Conservation (phyloP, 2,113 vertebrate species). For the Ictalurus punctatus region DNA sequence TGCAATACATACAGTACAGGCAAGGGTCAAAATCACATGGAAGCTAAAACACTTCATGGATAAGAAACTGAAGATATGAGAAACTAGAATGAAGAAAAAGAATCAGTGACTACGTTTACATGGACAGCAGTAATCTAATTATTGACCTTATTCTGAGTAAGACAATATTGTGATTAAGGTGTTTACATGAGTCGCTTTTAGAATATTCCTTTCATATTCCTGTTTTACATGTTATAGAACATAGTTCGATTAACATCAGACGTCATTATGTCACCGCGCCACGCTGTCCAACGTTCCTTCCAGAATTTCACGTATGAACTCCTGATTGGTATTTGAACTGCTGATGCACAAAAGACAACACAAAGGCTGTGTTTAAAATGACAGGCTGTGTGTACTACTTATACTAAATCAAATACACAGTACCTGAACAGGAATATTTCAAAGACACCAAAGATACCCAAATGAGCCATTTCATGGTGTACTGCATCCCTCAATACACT, state of each 20-base stretch:
- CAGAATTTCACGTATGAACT: neutral
- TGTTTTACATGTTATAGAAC: too few relatives aligned
- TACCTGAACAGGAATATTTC: neutral
- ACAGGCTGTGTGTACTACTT: neutral
- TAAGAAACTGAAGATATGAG: neutral
- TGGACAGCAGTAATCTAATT: too few relatives aligned
- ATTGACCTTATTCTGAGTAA: too few relatives aligned
- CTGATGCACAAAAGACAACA: slow-evolving; percentile 14
- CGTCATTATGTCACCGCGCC: too few relatives aligned
- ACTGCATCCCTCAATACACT: neutral
- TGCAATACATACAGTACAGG: neutral
- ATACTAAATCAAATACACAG: neutral
- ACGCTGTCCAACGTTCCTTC: too few relatives aligned
- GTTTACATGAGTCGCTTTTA: too few relatives aligned
- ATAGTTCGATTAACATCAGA: too few relatives aligned
- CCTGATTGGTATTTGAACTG: neutral
- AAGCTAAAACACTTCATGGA: too few relatives aligned
- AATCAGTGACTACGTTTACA: too few relatives aligned
- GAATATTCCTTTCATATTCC: too few relatives aligned
- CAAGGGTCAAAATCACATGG: neutral
- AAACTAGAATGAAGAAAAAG: neutral
- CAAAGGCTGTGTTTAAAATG: neutral
- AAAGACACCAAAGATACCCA: neutral
- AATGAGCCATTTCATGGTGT: neutral
- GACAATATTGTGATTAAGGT: too few relatives aligned